Evolutionary conservation across 2,797 vertebrate genomes (phyloP).

Genomic region (Acestrorhynchus altus): DNA sequence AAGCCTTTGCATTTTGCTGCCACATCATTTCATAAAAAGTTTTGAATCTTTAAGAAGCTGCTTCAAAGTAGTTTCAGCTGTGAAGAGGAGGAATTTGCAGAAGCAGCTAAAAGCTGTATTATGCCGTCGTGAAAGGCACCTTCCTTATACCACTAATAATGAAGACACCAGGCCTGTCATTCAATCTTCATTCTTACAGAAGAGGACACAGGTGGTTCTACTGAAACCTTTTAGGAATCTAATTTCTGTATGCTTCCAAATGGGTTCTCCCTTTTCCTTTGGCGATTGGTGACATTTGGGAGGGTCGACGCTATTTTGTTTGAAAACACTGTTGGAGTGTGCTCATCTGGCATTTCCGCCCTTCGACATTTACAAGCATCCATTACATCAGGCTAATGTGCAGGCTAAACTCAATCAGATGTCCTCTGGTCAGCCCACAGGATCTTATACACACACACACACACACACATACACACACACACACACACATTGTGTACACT

Average conservation of each 20-base stretch:
- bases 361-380: conserved; percentile 52
- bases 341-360: conserved; percentile 55
- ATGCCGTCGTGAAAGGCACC: background rate
- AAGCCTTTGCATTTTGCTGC: background rate
- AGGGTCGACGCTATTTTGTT: conserved; percentile 39
- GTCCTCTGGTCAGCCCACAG: background rate
- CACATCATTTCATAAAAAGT: background rate
- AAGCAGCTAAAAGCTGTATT: background rate
- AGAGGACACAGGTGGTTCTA: background rate
- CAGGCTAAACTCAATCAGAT: conserved; percentile 39
- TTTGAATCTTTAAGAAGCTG: background rate
- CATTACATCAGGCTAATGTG: conserved; percentile 51
- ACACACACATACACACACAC: no score
- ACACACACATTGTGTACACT: no score
- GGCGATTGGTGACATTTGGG: conserved; percentile 57
- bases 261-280: conserved; percentile 24
- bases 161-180: background rate
- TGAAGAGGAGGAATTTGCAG: background rate
- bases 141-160: background rate
- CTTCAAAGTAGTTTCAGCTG: background rate
- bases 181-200: background rate
- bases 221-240: background rate
- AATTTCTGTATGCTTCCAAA: background rate
- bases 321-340: conserved; percentile 41
- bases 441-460: background rate